phyloP scores from a whole-genome alignment of 1,140 invertebrate species.

The Zaprionus vittiger region DNA sequence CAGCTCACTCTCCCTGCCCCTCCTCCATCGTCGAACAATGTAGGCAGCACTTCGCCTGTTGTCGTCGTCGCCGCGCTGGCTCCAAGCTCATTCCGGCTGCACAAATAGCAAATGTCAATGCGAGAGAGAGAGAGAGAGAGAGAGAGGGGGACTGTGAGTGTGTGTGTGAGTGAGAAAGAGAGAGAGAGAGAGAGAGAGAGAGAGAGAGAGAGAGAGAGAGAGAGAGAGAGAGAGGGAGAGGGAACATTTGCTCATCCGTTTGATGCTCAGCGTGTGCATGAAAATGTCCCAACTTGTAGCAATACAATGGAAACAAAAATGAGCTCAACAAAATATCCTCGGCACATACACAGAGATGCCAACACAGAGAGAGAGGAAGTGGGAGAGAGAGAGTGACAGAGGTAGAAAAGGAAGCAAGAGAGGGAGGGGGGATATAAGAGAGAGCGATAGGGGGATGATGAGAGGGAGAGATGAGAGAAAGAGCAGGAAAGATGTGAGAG shows the following conservation, averaged over 20 bases:
- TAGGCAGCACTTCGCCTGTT: background rate
- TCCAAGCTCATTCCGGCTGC: slow-evolving; percentile 28
- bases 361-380: background rate
- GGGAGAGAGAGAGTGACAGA: background rate
- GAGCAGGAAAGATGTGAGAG: too few species aligned
- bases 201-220: slow-evolving; percentile 5
- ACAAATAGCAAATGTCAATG: slow-evolving; percentile 53
- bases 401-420: background rate
- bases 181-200: background rate
- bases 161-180: background rate
- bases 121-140: slow-evolving; percentile 13
- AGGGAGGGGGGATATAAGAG: background rate
- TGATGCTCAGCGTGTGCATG: slow-evolving; percentile 11
- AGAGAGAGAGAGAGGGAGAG: background rate
- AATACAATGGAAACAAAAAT: slow-evolving; percentile 27
- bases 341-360: background rate
- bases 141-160: too few species aligned
- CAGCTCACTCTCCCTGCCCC: background rate
- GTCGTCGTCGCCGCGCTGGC: background rate
- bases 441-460: background rate
- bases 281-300: slow-evolving; percentile 47
- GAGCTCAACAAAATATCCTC: slow-evolving; percentile 35
- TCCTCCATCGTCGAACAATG: background rate
- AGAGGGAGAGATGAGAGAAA: too few species aligned
- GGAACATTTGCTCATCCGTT: slow-evolving; percentile 1